A percentile compares a stretch with the other conserved stretches of the same genome.
These are phyloP conservation scores for Trissonchulus sp. DNA, from an alignment of 2,888 invertebrate species.

Conservation along the genomic window DNA sequence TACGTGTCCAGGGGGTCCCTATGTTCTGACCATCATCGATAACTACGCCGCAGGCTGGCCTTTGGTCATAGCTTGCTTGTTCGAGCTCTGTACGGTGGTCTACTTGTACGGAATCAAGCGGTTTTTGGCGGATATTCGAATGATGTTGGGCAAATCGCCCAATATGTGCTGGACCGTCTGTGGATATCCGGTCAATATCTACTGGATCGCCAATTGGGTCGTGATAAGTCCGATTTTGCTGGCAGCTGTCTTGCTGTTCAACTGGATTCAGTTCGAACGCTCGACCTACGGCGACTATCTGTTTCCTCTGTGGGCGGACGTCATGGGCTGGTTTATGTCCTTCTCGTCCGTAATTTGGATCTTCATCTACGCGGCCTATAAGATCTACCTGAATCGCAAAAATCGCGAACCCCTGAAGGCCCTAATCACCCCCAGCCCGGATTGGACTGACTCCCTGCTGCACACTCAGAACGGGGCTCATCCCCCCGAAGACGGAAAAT, in stretches of 20 bases:
- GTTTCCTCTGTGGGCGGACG: slow-evolving; percentile 28
- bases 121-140: slow-evolving; percentile 26
- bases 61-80: slow-evolving; percentile 58
- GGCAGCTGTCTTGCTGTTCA: slow-evolving; percentile 25
- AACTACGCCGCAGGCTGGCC: slow-evolving; percentile 57
- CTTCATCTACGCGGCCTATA: not conserved
- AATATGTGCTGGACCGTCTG: not conserved
- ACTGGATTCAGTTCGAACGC: not conserved
- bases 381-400: not conserved
- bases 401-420: not conserved
- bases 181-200: slow-evolving; percentile 16
- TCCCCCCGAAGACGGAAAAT: not conserved
- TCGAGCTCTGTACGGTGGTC: slow-evolving; percentile 56
- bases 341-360: slow-evolving; percentile 24
- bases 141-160: slow-evolving; percentile 24
- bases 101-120: slow-evolving; percentile 55
- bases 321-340: slow-evolving; percentile 29
- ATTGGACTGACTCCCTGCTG: not conserved
- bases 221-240: slow-evolving; percentile 20
- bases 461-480: too few species aligned
- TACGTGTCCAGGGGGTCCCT: slow-evolving; percentile 46
- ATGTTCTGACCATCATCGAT: slow-evolving; percentile 55
- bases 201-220: slow-evolving; percentile 30
- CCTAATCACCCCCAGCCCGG: not conserved
- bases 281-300: slow-evolving; percentile 19